Evolutionary conservation across 2,888 invertebrate species (phyloP), one percentile per base, ranked within the genome.

Genomic region (Cryptophagus acutangulus): DNA sequence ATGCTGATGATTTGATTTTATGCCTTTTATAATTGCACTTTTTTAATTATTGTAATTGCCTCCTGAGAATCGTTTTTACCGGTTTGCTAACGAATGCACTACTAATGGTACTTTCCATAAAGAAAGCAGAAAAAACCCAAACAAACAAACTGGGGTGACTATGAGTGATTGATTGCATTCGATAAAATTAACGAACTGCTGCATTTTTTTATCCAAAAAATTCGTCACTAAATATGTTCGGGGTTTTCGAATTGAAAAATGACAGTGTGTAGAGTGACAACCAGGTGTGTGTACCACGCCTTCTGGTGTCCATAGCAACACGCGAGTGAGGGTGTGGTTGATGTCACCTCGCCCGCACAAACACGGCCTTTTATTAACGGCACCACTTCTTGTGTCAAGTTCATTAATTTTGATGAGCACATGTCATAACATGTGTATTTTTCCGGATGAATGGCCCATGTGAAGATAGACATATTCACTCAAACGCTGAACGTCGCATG

Each of bases 371-470:
- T 59, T 59, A 59, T 60, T 60, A 60, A 55, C 57, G 54, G 57
- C 50, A 49, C 51, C 59, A 57, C 58, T 55, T 59, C 55, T 54
- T 55, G 58, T 57, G 59, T 59, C 58, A 55, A 59, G 57, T 61
- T 64, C 63, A 62, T 65, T 65, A 64, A 65, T 63, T 65, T 62
- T 61, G 65, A 65, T 59, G 55, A 55, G 58, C 62, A 58, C 62
- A 62, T 63, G 65, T 64, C 65, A 64, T 57, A 65, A 63, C 63
- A 64, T 58, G 59, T 63, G 63, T 59, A 47, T 50, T 52, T 48
- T 26, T 20, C n/a, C 26, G 26, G 26, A 26, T 3, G 12, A 26
- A 26, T 26, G n/a, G n/a, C n/a, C n/a, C n/a, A n/a, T n/a, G n/a
- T n/a, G n/a, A n/a, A n/a, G n/a, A n/a, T n/a, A n/a, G n/a, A n/a